Conservation (phyloP, 1,140 invertebrate species). For the Tribolium madens region DNA sequence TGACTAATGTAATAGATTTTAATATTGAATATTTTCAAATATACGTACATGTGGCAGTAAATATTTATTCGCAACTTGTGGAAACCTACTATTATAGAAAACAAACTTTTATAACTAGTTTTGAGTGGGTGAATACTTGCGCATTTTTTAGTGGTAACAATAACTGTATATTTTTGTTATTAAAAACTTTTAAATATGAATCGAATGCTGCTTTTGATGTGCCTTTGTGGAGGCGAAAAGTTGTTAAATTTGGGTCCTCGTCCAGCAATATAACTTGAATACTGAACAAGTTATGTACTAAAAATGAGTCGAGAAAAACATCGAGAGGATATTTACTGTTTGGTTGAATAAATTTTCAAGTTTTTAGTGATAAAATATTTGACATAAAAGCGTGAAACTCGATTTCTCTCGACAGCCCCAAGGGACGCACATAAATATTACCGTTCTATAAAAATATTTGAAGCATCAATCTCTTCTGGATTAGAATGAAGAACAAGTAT, state of each 20-base stretch:
- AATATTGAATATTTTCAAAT: not conserved
- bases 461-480: conserved; percentile 16
- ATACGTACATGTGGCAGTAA: not conserved
- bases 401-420: conserved; percentile 22
- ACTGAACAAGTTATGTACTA: not conserved
- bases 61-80: not conserved
- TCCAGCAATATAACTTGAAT: conserved; percentile 9
- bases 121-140: not conserved
- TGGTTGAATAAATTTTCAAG: conserved; percentile 34
- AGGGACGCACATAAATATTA: conserved; percentile 38
- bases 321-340: conserved; percentile 9
- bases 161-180: not conserved
- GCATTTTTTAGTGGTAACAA: not conserved
- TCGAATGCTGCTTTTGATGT: not conserved
- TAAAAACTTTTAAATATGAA: conserved; percentile 11
- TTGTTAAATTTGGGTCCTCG: conserved; percentile 6
- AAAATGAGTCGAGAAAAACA: conserved; percentile 20
- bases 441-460: conserved; percentile 39
- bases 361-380: conserved; percentile 40
- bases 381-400: conserved; percentile 37
- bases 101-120: not conserved
- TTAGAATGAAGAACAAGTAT: conserved; percentile 18
- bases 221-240: not conserved
- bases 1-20: not conserved
- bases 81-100: not conserved